These are phyloP conservation scores for Rhagoletis pomonella DNA, from an alignment of 1,140 invertebrate genomes.

Conservation along the genomic window DNA sequence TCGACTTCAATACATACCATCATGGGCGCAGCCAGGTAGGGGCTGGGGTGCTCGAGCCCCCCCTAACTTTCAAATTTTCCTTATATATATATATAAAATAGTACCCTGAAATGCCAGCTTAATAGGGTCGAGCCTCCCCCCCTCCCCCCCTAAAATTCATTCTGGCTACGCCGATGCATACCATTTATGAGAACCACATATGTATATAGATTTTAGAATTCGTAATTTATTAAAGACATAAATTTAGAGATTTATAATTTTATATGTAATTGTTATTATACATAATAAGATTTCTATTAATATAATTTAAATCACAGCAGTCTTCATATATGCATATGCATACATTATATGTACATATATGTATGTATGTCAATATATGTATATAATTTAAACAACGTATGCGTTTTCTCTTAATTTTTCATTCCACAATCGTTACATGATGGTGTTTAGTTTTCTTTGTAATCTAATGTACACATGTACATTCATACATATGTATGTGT, in stretches of 20 bases:
- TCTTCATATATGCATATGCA: constrained; percentile 68
- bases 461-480: neutral
- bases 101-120: too few species aligned
- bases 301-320: constrained; percentile 74
- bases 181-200: neutral
- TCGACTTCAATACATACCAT: too few species aligned
- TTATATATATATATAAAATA: too few species aligned
- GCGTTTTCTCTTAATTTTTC: neutral
- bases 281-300: constrained; percentile 62
- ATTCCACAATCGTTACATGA: neutral
- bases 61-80: neutral
- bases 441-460: constrained; percentile 2
- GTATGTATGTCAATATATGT: neutral
- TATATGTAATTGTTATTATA: constrained; percentile 53
- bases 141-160: too few species aligned
- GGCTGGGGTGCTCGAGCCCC: too few species aligned
- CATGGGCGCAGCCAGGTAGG: too few species aligned
- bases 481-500: neutral
- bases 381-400: constrained; percentile 41
- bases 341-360: too few species aligned
- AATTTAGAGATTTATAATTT: constrained; percentile 53
- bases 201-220: constrained; percentile 59
- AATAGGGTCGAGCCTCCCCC: too few species aligned
- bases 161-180: neutral
- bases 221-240: constrained; percentile 72